Evolutionary conservation across 2,113 vertebrate species (phyloP), one percentile per base, ranked within the genome.

Genomic region (Gobius niger): DNA sequence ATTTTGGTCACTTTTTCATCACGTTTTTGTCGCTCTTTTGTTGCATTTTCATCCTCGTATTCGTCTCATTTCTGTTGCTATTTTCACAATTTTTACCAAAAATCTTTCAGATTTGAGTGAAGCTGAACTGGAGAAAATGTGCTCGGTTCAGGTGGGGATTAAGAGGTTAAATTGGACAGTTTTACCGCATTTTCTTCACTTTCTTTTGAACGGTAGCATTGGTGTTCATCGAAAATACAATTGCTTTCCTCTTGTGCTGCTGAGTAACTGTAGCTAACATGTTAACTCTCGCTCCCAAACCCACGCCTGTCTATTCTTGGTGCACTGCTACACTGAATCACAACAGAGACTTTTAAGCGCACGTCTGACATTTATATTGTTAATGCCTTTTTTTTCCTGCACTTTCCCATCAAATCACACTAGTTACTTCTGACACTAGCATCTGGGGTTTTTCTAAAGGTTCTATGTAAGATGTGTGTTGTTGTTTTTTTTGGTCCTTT

Each of bases 241-340:
- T 50, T 53, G 71, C 68, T 34, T 61, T 46, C 64, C 73, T 67
- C 78, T 82, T 70, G 47, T 81, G 24, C 24, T 34, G 24, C 24
- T 34, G 60, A 79, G 75, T 85, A 74, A 76, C 76, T 83, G 78
- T 64, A 83, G 78, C 78, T 83, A 82, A 76, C 70, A 24, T 82
- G 75, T 84, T 85, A 77, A 86, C 84, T 84, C 72, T 76, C 82
- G 66, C 71, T 88, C 80, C 83, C 77, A 84, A 85, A 86, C 84
- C 84, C 87, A 87, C 80, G 80, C 86, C 60, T 73, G 67, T 69
- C 88, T 89, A 89, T 91, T 85, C 82, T 89, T 80, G 82, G 83
- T 77, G 71, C 75, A 67, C 82, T 63, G 80, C 77, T 78, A 72
- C 81, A 77, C 76, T 86, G 82, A 87, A 84, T 88, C 88, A 87